phyloP scores from a whole-genome alignment of 2,888 invertebrate genomes.

The Oasisia sp. region DNA sequence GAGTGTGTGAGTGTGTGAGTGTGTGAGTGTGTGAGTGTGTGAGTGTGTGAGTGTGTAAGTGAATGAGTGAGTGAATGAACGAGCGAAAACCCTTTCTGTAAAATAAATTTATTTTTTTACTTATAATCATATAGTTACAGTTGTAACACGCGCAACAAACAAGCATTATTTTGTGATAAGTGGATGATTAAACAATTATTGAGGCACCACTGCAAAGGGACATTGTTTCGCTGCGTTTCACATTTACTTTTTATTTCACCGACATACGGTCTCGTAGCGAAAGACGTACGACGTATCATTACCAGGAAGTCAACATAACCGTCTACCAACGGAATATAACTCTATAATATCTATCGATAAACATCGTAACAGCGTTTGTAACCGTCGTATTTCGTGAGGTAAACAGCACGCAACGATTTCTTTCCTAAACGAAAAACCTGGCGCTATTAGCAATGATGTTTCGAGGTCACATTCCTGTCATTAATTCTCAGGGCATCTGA shows the following conservation, averaged over 20 bases:
- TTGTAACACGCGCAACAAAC: neutral
- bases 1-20: no score
- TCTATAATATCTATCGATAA: neutral
- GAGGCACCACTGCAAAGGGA: neutral
- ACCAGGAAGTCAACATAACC: neutral
- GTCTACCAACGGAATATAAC: neutral
- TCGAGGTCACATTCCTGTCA: neutral
- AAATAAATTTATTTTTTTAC: neutral
- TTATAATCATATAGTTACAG: neutral
- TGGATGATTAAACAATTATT: neutral
- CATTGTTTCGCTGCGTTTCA: neutral
- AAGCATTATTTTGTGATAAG: neutral
- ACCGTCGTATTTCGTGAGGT: neutral
- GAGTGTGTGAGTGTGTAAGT: no score
- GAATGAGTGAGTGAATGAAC: no score
- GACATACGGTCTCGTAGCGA: neutral
- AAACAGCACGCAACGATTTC: neutral
- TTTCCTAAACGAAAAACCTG: neutral
- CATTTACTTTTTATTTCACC: neutral
- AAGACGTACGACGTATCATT: neutral
- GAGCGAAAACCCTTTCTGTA: neutral
- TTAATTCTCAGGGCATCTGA: neutral
- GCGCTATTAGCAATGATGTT: neutral
- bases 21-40: no score
- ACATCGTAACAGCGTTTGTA: neutral